Percentiles rank a stretch among this genome's conserved stretches.
Evolutionary conservation across 1,140 invertebrate genomes (phyloP).

Genomic region (Arctopsyche grandis): DNA sequence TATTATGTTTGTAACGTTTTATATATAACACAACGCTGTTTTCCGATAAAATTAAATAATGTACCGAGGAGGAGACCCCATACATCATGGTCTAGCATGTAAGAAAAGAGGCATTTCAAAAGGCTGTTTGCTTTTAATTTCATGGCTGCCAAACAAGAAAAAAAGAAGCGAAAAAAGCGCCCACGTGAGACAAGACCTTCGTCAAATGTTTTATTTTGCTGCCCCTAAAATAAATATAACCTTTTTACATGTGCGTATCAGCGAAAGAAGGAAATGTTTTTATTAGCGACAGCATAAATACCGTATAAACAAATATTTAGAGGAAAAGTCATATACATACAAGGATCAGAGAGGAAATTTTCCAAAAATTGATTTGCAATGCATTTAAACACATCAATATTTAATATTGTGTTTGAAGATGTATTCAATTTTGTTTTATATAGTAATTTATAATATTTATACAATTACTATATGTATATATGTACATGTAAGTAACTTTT

Average conservation of each 20-base stretch:
- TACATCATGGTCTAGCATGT: slow-evolving; percentile 41
- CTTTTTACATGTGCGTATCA: slow-evolving; percentile 4
- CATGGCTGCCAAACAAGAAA: slow-evolving; percentile 52
- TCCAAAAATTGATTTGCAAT: neutral
- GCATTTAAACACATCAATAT: too few species aligned
- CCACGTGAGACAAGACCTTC: slow-evolving; percentile 48
- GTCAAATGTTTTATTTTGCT: slow-evolving; percentile 51
- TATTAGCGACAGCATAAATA: slow-evolving; percentile 17
- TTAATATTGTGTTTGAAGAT: neutral
- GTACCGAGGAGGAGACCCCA: slow-evolving; percentile 14
- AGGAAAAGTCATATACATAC: neutral
- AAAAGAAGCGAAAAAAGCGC: slow-evolving; percentile 32
- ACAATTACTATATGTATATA: neutral
- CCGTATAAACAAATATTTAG: neutral
- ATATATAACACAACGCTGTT: neutral
- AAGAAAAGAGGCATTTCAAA: slow-evolving; percentile 40
- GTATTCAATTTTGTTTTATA: too few species aligned
- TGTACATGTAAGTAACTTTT: neutral
- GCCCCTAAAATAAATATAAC: slow-evolving; percentile 47
- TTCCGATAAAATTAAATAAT: slow-evolving; percentile 35
- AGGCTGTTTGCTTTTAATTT: slow-evolving; percentile 54
- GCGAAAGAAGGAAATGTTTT: slow-evolving; percentile 2
- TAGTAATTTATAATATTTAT: too few species aligned
- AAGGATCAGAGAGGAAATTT: neutral
- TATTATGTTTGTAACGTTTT: neutral